phyloP scores from a whole-genome alignment of 2,113 vertebrate genomes.

The Mastomys coucha region DNA sequence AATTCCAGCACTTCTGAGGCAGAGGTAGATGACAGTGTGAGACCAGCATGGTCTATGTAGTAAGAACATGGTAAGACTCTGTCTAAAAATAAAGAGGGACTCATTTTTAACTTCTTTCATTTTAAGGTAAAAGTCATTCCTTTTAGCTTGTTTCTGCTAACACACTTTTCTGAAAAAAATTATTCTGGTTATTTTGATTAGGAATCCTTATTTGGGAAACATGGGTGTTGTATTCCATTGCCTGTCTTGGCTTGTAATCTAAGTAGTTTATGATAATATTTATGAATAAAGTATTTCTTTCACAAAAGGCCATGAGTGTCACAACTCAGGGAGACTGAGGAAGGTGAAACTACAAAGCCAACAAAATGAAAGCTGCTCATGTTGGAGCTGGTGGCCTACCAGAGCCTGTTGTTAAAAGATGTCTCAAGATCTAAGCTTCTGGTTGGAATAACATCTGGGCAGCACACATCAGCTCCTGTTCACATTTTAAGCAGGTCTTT shows the following conservation, averaged over 20 bases:
- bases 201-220: background rate
- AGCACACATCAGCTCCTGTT: background rate
- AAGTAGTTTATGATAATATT: slow-evolving; percentile 13
- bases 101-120: background rate
- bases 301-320: background rate
- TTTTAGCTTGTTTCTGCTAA: background rate
- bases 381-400: background rate
- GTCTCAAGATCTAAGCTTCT: slow-evolving; percentile 24
- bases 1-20: background rate
- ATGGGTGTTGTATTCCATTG: background rate
- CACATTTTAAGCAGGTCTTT: background rate
- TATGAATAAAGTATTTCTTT: background rate
- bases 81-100: background rate
- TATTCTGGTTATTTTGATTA: background rate
- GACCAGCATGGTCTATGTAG: too few species aligned
- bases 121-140: background rate
- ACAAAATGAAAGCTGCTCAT: background rate
- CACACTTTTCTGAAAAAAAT: background rate
- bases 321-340: background rate
- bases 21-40: background rate
- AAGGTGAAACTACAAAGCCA: background rate
- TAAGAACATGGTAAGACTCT: background rate
- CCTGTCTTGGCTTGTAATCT: slow-evolving; percentile 16
- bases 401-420: background rate
- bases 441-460: background rate